Evolutionary conservation across 2,797 vertebrate species (phyloP).

Genomic region (Chelmon rostratus): DNA sequence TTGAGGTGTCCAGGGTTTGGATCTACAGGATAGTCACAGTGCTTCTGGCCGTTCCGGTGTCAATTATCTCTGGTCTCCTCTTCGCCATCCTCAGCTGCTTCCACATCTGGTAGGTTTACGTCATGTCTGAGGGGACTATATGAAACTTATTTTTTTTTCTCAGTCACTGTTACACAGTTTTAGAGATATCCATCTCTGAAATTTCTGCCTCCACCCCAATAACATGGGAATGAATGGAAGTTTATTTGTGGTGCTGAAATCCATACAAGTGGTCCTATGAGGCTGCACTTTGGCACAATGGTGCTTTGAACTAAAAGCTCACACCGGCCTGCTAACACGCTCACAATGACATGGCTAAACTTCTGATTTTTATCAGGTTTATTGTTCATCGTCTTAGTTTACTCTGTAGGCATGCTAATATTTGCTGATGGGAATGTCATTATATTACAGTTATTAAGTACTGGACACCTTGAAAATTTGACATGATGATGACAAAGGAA

Average conservation of each 20-base stretch:
- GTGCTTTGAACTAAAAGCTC: neutral
- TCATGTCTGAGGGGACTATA: neutral
- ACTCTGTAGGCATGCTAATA: neutral
- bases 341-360: neutral
- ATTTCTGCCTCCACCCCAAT: neutral
- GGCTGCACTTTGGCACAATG: neutral
- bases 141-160: too few species aligned
- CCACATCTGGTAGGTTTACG: conserved; percentile 83
- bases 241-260: neutral
- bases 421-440: neutral
- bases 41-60: conserved; percentile 83
- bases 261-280: neutral
- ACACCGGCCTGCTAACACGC: neutral
- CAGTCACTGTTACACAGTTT: neutral
- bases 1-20: conserved; percentile 85
- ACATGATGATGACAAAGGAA: too few species aligned
- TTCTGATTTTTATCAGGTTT: neutral
- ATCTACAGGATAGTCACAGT: conserved; percentile 84
- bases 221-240: neutral
- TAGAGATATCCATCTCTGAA: neutral
- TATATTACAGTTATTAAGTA: too few species aligned
- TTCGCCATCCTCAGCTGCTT: conserved; percentile 86
- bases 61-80: conserved; percentile 81
- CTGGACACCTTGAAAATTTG: too few species aligned
- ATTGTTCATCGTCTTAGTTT: neutral